Evolutionary conservation across 1,140 invertebrate genomes (phyloP).

Genomic region (Sitobion miscanthi): DNA sequence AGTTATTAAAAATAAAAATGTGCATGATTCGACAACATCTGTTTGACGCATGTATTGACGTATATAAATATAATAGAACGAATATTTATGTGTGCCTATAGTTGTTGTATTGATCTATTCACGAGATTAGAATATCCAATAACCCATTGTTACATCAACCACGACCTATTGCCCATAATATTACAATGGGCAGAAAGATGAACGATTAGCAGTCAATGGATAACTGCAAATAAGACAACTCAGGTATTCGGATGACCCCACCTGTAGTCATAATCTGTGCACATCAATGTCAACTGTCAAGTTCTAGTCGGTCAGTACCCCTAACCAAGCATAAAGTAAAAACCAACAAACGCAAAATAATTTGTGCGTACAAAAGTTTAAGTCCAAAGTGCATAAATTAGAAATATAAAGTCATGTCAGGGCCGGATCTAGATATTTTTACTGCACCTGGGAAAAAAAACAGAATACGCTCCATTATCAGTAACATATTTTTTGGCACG

Average conservation of each 20-base stretch:
- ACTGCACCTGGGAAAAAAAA: too few species aligned
- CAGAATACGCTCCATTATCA: too few species aligned
- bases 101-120: conserved; percentile 3
- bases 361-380: background rate
- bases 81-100: background rate
- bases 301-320: conserved; percentile 26
- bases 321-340: background rate
- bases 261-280: background rate
- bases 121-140: conserved; percentile 40
- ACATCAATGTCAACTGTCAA: conserved; percentile 35
- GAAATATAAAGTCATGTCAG: background rate
- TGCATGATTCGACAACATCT: background rate
- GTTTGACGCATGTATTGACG: background rate
- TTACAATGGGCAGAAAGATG: conserved; percentile 34
- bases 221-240: conserved; percentile 25
- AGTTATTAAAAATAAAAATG: conserved; percentile 4
- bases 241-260: conserved; percentile 18
- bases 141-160: conserved; percentile 42
- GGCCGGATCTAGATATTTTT: too few species aligned
- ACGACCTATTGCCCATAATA: background rate
- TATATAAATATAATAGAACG: background rate
- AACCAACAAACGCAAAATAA: background rate
- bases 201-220: conserved; percentile 24
- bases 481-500: too few species aligned
- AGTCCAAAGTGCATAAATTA: background rate